Evolutionary conservation across 2,113 vertebrate genomes (phyloP).

Genomic region (Alectura lathami): DNA sequence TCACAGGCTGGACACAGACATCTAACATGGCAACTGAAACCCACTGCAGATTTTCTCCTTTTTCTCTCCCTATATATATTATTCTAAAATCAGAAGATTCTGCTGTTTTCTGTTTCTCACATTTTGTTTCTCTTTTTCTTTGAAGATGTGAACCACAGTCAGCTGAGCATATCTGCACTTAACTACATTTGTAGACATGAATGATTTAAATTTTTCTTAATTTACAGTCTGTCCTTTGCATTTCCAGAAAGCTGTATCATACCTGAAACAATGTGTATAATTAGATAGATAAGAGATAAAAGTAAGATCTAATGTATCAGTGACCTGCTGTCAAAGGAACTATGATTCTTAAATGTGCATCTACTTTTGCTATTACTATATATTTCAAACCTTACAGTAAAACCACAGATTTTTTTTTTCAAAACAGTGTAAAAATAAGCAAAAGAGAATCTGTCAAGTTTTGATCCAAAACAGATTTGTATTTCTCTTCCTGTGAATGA

Average conservation of each 20-base stretch:
- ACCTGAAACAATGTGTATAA: not conserved
- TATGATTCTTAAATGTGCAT: not conserved
- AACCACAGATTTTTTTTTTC: not conserved
- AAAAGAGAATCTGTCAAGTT: not conserved
- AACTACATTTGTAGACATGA: not conserved
- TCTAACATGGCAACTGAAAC: not conserved
- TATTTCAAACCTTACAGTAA: not conserved
- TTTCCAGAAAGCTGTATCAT: not conserved
- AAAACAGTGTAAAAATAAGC: not conserved
- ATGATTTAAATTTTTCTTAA: not conserved
- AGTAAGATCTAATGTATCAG: not conserved
- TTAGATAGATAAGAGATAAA: not conserved
- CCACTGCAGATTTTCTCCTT: not conserved
- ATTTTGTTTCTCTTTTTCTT: not conserved
- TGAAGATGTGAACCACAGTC: not conserved
- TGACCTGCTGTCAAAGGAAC: not conserved
- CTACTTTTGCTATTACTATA: not conserved
- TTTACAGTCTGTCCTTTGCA: not conserved
- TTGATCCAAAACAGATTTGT: not conserved
- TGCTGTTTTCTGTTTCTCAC: not conserved
- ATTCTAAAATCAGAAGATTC: not conserved
- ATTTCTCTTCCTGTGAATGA: not conserved
- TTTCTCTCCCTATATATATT: not conserved
- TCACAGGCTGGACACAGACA: not conserved
- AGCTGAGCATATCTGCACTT: not conserved